Percentiles rank a stretch among this genome's conserved stretches.
Conservation (phyloP, 2,797 vertebrate species). For the Menidia menidia region DNA sequence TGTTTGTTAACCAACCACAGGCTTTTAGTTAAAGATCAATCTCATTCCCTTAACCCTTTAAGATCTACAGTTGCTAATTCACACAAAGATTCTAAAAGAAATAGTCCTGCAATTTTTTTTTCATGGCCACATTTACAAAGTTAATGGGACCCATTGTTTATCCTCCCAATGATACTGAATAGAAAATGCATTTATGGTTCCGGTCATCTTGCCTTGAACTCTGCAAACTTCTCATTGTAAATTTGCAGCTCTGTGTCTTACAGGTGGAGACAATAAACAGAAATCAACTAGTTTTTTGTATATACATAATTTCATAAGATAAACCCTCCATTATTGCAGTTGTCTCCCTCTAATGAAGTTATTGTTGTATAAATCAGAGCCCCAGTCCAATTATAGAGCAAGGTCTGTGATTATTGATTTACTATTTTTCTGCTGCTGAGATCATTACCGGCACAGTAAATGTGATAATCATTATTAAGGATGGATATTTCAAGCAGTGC, state of each 20-base stretch:
- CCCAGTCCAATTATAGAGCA: slow-evolving; percentile 57
- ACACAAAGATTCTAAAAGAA: too few species aligned
- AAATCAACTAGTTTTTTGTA: slow-evolving; percentile 33
- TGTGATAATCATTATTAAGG: slow-evolving; percentile 62
- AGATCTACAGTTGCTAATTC: too few species aligned
- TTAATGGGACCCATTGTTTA: too few species aligned
- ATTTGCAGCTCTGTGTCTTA: too few species aligned
- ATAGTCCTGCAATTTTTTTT: too few species aligned
- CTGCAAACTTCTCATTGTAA: too few species aligned
- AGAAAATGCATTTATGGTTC: too few species aligned
- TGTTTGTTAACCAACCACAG: slow-evolving; percentile 14
- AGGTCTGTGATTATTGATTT: slow-evolving; percentile 75
- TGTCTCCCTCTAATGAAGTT: slow-evolving; percentile 65
- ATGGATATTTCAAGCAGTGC: slow-evolving; percentile 41
- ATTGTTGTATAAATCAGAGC: slow-evolving; percentile 59
- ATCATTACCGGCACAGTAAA: slow-evolving; percentile 55
- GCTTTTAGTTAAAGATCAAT: slow-evolving; percentile 25
- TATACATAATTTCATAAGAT: slow-evolving; percentile 52
- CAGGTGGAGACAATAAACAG: slow-evolving; percentile 4
- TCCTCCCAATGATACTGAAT: too few species aligned
- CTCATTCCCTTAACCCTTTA: neutral
- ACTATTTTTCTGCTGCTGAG: slow-evolving; percentile 70
- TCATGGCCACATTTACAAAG: too few species aligned
- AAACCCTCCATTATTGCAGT: slow-evolving; percentile 55
- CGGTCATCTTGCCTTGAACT: too few species aligned